Base-by-base conservation (phyloP, 2,113 vertebrate species). In the Furnarius figulus region DNA sequence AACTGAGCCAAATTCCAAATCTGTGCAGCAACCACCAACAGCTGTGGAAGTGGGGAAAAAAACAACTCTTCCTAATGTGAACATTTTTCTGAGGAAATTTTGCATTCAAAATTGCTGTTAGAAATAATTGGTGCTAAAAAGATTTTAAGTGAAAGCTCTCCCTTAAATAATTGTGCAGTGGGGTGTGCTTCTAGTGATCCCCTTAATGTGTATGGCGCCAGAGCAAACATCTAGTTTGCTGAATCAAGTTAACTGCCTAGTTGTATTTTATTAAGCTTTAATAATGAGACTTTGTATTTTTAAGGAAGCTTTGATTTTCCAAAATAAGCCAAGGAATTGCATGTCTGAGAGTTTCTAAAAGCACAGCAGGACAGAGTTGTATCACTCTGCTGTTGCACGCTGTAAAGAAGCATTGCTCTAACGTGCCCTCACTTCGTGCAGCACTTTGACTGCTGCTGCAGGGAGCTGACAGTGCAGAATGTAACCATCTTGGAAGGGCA, bases 331-430 rank as follows among this genome's bases (percentile, higher is more conserved):
- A 4, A 28, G 27, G 30, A 44, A 15, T 33, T 40, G 8, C 17
- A 4, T 10, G 7, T 74, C n/a, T n/a, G 10, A 27, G 53, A 74
- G 31, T 24, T 50, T 63, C 40, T 73, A 46, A 30, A 70, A 73
- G 52, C 22, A n/a, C 31, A 58, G 40, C 8, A 40, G 73, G 10
- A 12, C 46, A 55, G 59, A 52, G 8, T 33, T 44, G 6, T 66
- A 0, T 22, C 8, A 1, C 55, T 61, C 31, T n/a, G 1, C 23
- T 76, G 9, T 9, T 15, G 14, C 42, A 28, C 0, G 0, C 31
- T 37, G 1, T n/a, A 8, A 46, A 49, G 59, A n/a, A n/a, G n/a
- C n/a, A n/a, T n/a, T n/a, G n/a, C n/a, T n/a, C n/a, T n/a, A n/a
- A n/a, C n/a, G n/a, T n/a, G n/a, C n/a, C n/a, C n/a, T n/a, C n/a